phyloP scores from a whole-genome alignment of 2,797 vertebrate species.

The Anguilla obscura region DNA sequence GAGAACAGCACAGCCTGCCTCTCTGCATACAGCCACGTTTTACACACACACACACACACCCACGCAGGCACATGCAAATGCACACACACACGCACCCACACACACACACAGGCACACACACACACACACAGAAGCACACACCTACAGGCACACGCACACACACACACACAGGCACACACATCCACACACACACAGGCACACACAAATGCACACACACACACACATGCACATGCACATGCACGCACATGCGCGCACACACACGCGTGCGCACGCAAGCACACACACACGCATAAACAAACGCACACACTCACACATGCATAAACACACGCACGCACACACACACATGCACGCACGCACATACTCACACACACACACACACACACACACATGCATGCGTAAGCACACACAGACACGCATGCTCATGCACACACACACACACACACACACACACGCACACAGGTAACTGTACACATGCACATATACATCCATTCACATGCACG shows the following conservation, averaged over 20 bases:
- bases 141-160: neutral
- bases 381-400: neutral
- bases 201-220: neutral
- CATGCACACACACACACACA: neutral
- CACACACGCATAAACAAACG: neutral
- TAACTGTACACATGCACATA: neutral
- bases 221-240: neutral
- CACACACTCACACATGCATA: neutral
- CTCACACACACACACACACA: conserved; percentile 16
- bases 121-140: neutral
- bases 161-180: neutral
- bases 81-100: neutral
- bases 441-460: neutral
- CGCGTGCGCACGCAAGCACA: no score
- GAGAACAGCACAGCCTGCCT: neutral
- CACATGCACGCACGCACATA: neutral
- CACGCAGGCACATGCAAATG: neutral
- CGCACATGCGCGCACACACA: neutral
- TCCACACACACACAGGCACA: neutral
- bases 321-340: neutral
- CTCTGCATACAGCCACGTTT: neutral
- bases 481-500: neutral
- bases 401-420: neutral
- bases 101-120: neutral
- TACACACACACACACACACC: neutral